Evolutionary conservation across 2,113 vertebrate genomes (phyloP).

Genomic region (Actinemys pallida): DNA sequence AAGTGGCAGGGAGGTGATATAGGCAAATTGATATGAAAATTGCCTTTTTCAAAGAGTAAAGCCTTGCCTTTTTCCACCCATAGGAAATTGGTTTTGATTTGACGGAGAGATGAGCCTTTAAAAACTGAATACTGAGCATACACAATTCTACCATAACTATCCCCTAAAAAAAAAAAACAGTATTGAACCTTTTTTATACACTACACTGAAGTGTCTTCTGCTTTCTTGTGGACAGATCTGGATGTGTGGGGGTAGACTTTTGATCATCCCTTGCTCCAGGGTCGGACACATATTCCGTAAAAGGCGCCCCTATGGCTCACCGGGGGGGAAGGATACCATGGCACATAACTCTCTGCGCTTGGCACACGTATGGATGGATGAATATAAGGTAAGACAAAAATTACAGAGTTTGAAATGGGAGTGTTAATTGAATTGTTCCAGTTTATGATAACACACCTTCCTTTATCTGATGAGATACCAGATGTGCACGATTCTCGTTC

Average conservation of each 20-base stretch:
- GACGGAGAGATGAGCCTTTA: not conserved
- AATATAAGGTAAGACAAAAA: slow-evolving; percentile 88
- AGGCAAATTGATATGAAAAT: not conserved
- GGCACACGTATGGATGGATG: slow-evolving; percentile 97
- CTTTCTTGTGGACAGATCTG: slow-evolving; percentile 86
- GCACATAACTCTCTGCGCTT: slow-evolving; percentile 94
- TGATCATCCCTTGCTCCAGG: slow-evolving; percentile 96
- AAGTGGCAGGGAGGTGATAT: not conserved
- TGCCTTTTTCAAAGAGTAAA: not conserved
- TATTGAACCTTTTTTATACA: not conserved
- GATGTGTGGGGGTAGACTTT: slow-evolving; percentile 95
- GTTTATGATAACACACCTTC: not conserved
- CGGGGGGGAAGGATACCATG: slow-evolving; percentile 96
- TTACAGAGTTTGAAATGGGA: not conserved
- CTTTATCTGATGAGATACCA: not conserved
- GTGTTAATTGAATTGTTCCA: not conserved
- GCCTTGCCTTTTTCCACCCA: not conserved
- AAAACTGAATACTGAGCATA: not conserved
- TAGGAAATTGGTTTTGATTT: not conserved
- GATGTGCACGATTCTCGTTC: not conserved
- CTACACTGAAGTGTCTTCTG: not conserved
- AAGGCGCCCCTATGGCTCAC: slow-evolving; percentile 93
- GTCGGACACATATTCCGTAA: slow-evolving; percentile 99
- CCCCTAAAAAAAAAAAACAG: not conserved
- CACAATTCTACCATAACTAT: not conserved